These are phyloP conservation scores for Dromaius novaehollandiae DNA, from an alignment of 2,113 vertebrate species.

Conservation along the genomic window DNA sequence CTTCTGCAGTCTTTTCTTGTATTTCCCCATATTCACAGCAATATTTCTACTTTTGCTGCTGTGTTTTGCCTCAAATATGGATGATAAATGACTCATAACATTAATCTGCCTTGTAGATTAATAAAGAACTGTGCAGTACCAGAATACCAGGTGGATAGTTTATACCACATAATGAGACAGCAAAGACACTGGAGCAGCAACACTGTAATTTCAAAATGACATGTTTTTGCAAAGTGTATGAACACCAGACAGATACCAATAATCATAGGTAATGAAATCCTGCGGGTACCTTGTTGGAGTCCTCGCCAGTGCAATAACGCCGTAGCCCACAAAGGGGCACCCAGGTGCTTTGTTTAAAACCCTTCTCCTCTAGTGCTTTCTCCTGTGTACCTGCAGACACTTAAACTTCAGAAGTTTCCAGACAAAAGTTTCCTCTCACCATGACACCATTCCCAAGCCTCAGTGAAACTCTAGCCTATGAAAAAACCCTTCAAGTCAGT, in stretches of 20 bases:
- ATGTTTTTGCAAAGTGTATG: slow-evolving; percentile 2
- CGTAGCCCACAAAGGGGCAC: slow-evolving; percentile 50
- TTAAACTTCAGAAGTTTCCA: slow-evolving; percentile 32
- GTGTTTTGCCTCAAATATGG: slow-evolving; percentile 11
- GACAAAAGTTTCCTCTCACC: slow-evolving; percentile 1
- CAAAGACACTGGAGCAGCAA: background rate
- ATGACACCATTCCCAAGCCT: background rate
- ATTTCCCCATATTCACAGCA: background rate
- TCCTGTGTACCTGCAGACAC: background rate
- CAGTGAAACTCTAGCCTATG: background rate
- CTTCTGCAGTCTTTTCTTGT: background rate
- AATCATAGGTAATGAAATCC: slow-evolving; percentile 17
- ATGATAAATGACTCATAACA: slow-evolving; percentile 36
- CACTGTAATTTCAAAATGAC: slow-evolving; percentile 20
- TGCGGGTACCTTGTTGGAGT: background rate
- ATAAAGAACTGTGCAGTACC: background rate
- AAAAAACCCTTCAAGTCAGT: background rate
- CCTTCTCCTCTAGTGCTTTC: background rate
- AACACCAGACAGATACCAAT: slow-evolving; percentile 23
- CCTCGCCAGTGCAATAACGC: slow-evolving; percentile 28
- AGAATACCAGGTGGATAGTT: background rate
- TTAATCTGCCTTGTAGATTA: background rate
- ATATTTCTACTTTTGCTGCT: background rate
- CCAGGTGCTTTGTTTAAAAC: background rate
- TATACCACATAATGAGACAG: background rate